Conservation (phyloP, 2,797 vertebrate genomes). For the Crax fasciolata region DNA sequence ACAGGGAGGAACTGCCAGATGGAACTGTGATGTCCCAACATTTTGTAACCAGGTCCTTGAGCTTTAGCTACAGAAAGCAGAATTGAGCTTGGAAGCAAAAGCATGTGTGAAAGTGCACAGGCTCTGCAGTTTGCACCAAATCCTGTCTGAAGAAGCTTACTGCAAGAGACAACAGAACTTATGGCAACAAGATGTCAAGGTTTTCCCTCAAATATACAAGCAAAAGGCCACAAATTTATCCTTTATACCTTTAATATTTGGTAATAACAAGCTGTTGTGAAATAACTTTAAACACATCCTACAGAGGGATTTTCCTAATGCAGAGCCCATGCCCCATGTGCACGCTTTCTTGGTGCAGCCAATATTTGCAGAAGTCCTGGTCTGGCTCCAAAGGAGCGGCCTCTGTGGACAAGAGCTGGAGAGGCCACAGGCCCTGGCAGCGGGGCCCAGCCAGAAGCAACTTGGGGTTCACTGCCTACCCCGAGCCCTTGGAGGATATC, state of each 20-base stretch:
- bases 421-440: background rate
- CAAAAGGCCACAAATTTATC: rapidly evolving
- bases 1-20: background rate
- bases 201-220: background rate
- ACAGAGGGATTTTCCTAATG: background rate
- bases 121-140: background rate
- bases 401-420: background rate
- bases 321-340: background rate
- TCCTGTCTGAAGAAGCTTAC: background rate
- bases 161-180: background rate
- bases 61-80: background rate
- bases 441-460: background rate
- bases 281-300: background rate
- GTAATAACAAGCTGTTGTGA: background rate
- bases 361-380: background rate
- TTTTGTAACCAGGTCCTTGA: background rate
- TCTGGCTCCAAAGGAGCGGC: background rate
- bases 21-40: background rate
- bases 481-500: background rate
- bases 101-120: background rate
- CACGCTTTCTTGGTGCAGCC: background rate
- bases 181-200: background rate
- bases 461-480: background rate
- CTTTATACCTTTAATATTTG: background rate
- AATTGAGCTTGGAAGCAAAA: background rate